These are phyloP conservation scores for Neodiprion pinetum DNA, from an alignment of 1,140 invertebrate species.

Conservation along the genomic window DNA sequence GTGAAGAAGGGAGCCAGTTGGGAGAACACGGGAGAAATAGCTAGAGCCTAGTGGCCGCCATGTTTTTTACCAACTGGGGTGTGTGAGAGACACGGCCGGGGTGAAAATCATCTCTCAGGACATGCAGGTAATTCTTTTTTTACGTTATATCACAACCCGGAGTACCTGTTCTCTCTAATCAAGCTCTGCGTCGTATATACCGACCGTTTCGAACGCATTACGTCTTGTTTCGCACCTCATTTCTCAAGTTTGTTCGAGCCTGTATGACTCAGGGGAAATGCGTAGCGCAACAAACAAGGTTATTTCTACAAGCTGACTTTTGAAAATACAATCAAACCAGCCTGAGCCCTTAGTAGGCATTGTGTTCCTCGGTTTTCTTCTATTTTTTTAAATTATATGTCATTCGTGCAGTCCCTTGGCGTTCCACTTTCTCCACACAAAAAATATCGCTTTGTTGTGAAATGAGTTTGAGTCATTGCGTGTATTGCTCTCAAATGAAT, in stretches of 20 bases:
- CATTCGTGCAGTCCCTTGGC: no score
- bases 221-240: slow-evolving; percentile 42
- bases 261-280: slow-evolving; percentile 47
- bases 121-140: slow-evolving; percentile 52
- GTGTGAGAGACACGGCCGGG: slow-evolving; percentile 59
- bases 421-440: no score
- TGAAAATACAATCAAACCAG: no score
- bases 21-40: slow-evolving; percentile 43
- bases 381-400: no score
- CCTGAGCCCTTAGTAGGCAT: no score
- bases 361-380: no score
- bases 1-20: slow-evolving; percentile 37
- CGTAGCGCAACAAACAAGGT: slow-evolving; percentile 46
- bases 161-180: background rate
- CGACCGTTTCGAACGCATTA: background rate
- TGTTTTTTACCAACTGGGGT: slow-evolving; percentile 62
- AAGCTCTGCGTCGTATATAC: slow-evolving; percentile 17
- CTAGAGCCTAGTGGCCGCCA: slow-evolving; percentile 45
- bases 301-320: slow-evolving; percentile 38
- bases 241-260: slow-evolving; percentile 19
- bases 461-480: background rate
- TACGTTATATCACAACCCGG: background rate
- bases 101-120: slow-evolving; percentile 63
- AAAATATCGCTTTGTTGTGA: background rate
- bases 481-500: background rate